phyloP scores from a whole-genome alignment of 1,140 invertebrate species.

The Spodoptera frugiperda region DNA sequence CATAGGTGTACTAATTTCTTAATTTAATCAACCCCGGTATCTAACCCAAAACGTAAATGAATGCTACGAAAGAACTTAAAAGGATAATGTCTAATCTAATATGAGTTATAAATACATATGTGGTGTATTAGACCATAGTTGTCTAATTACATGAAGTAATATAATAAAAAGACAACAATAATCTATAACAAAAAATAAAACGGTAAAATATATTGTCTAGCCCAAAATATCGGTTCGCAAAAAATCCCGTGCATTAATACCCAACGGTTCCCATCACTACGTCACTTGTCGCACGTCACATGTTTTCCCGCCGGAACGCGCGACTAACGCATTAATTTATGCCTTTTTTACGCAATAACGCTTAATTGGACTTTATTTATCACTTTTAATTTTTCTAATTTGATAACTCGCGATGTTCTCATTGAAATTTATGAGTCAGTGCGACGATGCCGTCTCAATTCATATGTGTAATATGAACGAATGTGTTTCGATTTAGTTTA shows the following conservation, averaged over 20 bases:
- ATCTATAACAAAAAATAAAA: not conserved
- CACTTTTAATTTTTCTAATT: slow-evolving; percentile 86
- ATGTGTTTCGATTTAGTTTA: slow-evolving; percentile 71
- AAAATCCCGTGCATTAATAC: not conserved
- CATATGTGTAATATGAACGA: slow-evolving; percentile 77
- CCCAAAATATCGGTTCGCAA: not conserved
- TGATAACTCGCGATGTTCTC: slow-evolving; percentile 75
- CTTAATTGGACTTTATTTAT: slow-evolving; percentile 85
- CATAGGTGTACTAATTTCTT: no score
- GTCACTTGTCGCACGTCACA: slow-evolving; percentile 19
- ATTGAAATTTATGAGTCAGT: slow-evolving; percentile 81
- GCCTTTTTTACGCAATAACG: slow-evolving; percentile 86
- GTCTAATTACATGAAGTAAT: no score
- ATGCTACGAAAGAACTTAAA: no score
- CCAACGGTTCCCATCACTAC: slow-evolving; percentile 9
- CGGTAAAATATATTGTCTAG: no score
- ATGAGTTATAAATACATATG: no score
- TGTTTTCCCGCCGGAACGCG: slow-evolving; percentile 59
- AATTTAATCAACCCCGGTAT: no score
- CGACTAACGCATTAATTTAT: slow-evolving; percentile 82
- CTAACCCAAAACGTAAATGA: no score
- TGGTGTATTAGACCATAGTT: no score
- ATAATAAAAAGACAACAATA: no score
- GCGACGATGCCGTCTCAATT: slow-evolving; percentile 76
- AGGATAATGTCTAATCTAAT: no score